A percentile compares a stretch with the other conserved stretches of the same genome.
Conservation (phyloP, 2,113 vertebrate genomes). For the Lipotes vexillifer region DNA sequence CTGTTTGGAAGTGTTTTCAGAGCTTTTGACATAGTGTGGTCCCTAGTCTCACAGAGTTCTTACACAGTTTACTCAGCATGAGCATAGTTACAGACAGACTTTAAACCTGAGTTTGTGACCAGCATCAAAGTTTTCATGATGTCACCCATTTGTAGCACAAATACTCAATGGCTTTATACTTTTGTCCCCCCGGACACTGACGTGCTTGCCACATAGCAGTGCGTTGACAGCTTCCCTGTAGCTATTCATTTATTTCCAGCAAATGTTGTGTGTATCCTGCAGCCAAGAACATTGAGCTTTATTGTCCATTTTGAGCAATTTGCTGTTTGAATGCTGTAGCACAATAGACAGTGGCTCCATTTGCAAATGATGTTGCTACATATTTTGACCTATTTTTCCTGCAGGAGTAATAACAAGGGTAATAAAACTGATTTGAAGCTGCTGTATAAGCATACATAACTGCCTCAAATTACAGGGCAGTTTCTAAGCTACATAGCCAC, state of each 20-base stretch:
- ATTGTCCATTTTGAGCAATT: constrained; percentile 54
- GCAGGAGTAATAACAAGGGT: constrained; percentile 45
- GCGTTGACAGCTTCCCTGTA: not conserved
- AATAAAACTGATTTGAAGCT: constrained; percentile 55
- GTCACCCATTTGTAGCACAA: not conserved
- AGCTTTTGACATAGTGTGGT: not conserved
- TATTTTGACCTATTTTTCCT: constrained; percentile 55
- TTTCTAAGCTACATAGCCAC: constrained; percentile 17
- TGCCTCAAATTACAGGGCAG: constrained; percentile 33
- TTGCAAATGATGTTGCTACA: constrained; percentile 48
- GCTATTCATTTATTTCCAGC: constrained; percentile 29
- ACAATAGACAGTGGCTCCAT: constrained; percentile 11
- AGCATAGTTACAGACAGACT: not conserved
- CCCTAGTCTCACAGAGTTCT: not conserved
- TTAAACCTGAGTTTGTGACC: constrained; percentile 42
- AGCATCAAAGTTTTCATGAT: constrained; percentile 5
- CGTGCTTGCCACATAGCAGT: not conserved
- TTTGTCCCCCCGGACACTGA: not conserved
- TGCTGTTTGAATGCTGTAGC: not conserved
- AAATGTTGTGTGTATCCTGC: not conserved
- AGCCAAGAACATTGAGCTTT: constrained; percentile 18
- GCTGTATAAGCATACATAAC: constrained; percentile 31
- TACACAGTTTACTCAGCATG: constrained; percentile 7
- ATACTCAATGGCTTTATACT: not conserved
- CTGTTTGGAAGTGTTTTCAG: not conserved